Base-by-base conservation (phyloP, 2,888 invertebrate species). In the Heliconius ethilla region DNA sequence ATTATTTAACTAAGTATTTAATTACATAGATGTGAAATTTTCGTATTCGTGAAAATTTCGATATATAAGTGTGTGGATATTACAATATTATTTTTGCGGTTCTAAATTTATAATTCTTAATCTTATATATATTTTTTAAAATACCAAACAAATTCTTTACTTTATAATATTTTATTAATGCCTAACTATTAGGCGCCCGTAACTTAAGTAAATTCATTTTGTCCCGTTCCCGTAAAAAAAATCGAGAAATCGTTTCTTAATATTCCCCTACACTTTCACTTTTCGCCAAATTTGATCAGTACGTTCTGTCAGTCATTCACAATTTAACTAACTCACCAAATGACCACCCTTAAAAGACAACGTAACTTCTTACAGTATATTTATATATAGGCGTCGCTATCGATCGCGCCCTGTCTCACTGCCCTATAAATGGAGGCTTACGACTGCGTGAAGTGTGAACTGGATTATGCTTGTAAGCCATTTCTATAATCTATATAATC, bases 381-480 rank as follows among this genome's bases (percentile, higher is more conserved):
- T 75, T 65, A 33, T 62, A 59, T 59, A 15, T 62, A 40, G 65
- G 22, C 72, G 67, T 59, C 76, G 45, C 18, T 76, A 79, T 79
- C 79, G 76, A 79, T 79, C 70, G 78, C 45, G 6, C 63, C 37
- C 29, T 65, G 75, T 70, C 79, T 77, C 79, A 79, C 70, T 76
- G 76, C 55, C 79, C 79, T 79, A 79, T 76, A 79, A 79, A 76
- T 76, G 79, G 70, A 45, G 70, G 29, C 33, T 70, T 77, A 77
- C 70, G 70, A 78, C 75, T 75, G 74, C 77, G 55, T 62, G 62
- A 62, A 77, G 66, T 55, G 37, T 37, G 72, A 59, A 59, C 59
- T 72, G 37, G 66, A 66, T 37, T 59, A 65, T 70, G 7, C 18
- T 66, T 62, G 74, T 65, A 70, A 45, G 33, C 33, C 37, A 59